Evolutionary conservation across 2,797 vertebrate species (phyloP), one percentile per base, ranked within the genome.

Genomic region (Myripristis jacobus): DNA sequence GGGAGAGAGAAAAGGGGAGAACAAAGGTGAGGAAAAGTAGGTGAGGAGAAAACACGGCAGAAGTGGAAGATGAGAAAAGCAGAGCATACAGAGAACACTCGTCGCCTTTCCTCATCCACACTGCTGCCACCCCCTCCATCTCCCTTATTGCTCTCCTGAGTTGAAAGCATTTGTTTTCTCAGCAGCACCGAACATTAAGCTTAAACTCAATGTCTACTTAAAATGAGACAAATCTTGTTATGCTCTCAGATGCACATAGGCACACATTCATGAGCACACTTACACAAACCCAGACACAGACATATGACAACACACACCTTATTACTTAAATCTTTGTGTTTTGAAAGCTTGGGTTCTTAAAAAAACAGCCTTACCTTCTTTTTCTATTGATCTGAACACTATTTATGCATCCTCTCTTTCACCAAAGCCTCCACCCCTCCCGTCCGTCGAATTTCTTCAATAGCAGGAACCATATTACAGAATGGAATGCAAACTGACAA

Each of bases 161-260:
- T 34, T 73, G 58, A 81, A 70, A 72, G 19, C 52, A 48, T 87
- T 80, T 74, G 69, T 84, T 82, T 75, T 71, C 77, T 64, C 70
- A 63, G 66, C 73, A 48, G 75, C 72, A 2, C 19, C 5, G 25
- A 69, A 75, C 75, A 46, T 76, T 75, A 81, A 74, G 78, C 76
- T 59, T 47, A 55, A 46, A 78, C 71, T 66, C 56, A 63, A 69
- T 7, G 63, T 72, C 52, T 75, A 47, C 77, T 74, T 74, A 87
- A 69, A 80, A 76, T 48, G 22, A 80, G 66, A 84, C 77, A 77
- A 78, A 79, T 73, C 66, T 78, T 60, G 6, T 55, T 70, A 41
- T 75, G 63, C 64, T 58, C 21, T 50, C 48, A 15, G 21, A 58
- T 25, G 3, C 72, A 68, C 53, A 68, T n/a, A n/a, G n/a, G n/a